These are phyloP conservation scores for Manis javanica DNA, from an alignment of 2,797 vertebrate species.

Conservation along the genomic window DNA sequence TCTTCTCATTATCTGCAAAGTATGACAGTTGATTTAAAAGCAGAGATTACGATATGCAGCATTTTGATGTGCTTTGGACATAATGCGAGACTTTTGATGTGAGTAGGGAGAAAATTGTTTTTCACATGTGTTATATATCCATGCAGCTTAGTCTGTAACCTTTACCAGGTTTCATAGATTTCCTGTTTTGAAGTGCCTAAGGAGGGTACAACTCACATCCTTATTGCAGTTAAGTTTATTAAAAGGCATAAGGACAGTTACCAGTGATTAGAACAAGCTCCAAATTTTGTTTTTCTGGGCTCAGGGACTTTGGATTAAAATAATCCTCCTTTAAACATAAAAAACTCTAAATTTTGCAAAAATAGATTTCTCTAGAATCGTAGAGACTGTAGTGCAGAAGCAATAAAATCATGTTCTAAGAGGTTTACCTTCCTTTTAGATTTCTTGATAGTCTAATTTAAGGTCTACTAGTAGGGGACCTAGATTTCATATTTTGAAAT, in stretches of 20 bases:
- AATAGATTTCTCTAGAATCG: not conserved
- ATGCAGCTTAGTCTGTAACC: not conserved
- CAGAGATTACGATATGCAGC: not conserved
- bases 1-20: not conserved
- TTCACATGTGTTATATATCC: not conserved
- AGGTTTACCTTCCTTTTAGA: not conserved
- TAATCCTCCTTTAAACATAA: not conserved
- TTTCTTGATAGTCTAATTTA: not conserved
- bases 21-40: not conserved
- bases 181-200: not conserved
- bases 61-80: conserved; percentile 29
- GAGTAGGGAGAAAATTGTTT: not conserved
- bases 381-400: not conserved
- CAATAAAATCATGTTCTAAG: not conserved
- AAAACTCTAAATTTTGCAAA: not conserved
- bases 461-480: not conserved
- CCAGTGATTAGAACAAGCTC: not conserved
- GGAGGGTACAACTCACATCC: not conserved
- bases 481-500: not conserved
- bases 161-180: not conserved
- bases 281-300: not conserved
- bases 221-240: conserved; percentile 3
- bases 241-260: not conserved
- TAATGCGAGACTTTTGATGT: not conserved
- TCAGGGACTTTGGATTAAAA: not conserved